Conservation (phyloP, 37 sponge, comb jelly and placozoan species). For the Agelas oroides region DNA sequence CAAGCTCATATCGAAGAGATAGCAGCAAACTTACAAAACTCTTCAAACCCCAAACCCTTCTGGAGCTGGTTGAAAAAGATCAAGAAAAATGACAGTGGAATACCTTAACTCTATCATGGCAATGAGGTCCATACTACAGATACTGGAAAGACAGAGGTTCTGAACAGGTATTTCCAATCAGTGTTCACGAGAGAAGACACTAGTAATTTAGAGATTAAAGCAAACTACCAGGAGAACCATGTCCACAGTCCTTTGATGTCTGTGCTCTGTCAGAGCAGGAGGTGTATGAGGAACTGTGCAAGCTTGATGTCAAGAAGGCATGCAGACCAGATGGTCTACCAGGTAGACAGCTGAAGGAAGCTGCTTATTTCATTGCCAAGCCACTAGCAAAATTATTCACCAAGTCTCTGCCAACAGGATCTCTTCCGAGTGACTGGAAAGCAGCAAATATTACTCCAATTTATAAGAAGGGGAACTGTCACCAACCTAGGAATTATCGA, state of each 20-base stretch:
- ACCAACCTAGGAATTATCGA: conserved; percentile 47
- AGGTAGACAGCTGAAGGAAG: conserved; percentile 26
- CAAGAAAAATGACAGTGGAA: too few species aligned
- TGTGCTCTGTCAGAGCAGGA: not conserved
- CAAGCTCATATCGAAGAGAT: conserved; percentile 4
- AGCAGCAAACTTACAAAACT: conserved; percentile 8
- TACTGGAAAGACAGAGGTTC: too few species aligned
- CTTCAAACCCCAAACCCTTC: conserved; percentile 4
- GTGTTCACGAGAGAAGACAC: too few species aligned
- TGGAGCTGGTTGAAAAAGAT: conserved; percentile 40
- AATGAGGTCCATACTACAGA: too few species aligned
- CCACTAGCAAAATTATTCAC: conserved; percentile 27
- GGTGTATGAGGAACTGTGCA: conserved; percentile 4
- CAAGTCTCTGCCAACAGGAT: conserved; percentile 22
- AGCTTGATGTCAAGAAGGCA: not conserved
- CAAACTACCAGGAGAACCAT: too few species aligned
- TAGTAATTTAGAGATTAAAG: too few species aligned
- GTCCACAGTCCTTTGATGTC: too few species aligned
- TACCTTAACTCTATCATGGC: too few species aligned
- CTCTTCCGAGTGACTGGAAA: conserved; percentile 54
- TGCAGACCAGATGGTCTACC: conserved; percentile 27
- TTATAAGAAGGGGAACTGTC: conserved; percentile 25
- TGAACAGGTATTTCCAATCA: too few species aligned
- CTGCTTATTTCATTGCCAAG: conserved; percentile 16
- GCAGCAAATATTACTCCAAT: conserved; percentile 46